phyloP scores from a whole-genome alignment of 1,140 invertebrate genomes.

The Zaprionus inermis region DNA sequence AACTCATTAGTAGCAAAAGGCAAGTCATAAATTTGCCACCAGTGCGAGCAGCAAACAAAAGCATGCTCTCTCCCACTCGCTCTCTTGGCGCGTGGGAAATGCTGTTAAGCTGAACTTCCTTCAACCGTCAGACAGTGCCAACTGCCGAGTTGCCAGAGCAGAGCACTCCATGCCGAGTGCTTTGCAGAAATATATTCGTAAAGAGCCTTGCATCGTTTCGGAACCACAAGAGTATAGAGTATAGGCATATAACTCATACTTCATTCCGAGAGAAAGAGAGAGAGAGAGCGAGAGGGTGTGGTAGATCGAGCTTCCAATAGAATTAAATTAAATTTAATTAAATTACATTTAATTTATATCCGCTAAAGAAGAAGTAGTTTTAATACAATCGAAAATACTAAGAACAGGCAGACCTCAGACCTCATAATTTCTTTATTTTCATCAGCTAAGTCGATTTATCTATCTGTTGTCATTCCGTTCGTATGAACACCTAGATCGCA shows the following conservation, averaged over 20 bases:
- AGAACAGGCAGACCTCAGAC: no score
- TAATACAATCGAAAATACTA: no score
- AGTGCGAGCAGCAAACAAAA: constrained; percentile 53
- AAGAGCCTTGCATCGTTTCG: not conserved
- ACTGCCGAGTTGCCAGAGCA: not conserved
- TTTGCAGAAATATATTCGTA: constrained; percentile 7
- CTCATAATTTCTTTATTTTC: no score
- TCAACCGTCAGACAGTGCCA: constrained; percentile 50
- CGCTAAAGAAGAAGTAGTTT: no score
- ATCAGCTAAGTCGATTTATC: no score
- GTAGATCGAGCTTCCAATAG: no score
- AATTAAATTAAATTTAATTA: no score
- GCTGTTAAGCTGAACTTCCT: constrained; percentile 64
- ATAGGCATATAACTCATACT: not conserved
- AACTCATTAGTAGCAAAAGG: constrained; percentile 77
- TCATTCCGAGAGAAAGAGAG: no score
- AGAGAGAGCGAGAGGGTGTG: no score
- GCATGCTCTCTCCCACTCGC: constrained; percentile 4
- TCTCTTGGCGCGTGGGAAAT: constrained; percentile 36
- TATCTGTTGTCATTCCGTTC: no score
- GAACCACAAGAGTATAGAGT: not conserved
- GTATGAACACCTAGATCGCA: no score
- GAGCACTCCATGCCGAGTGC: constrained; percentile 1
- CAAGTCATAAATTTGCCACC: constrained; percentile 78
- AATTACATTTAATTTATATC: no score